Conservation (phyloP, 2,797 vertebrate genomes). For the Hozukius guyotensis region DNA sequence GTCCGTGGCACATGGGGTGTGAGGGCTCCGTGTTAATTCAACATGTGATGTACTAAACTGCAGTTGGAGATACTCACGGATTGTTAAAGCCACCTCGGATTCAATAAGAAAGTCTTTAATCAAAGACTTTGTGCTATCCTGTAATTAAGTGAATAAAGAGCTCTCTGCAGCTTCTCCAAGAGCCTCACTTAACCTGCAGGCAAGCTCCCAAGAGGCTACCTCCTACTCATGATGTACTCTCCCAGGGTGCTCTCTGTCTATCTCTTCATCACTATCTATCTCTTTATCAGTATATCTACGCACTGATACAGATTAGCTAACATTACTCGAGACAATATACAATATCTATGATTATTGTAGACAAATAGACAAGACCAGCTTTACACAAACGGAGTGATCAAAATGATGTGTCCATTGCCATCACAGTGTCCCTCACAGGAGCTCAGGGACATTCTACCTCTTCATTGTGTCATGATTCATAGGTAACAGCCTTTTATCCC, state of each 20-base stretch:
- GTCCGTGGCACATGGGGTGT: not conserved
- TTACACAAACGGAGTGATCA: not conserved
- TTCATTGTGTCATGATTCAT: not conserved
- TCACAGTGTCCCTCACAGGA: not conserved
- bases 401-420: not conserved
- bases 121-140: conserved; percentile 62
- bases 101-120: conserved; percentile 66
- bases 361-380: not conserved
- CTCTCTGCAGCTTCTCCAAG: conserved; percentile 55
- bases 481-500: not conserved
- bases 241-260: conserved; percentile 38
- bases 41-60: not conserved
- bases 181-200: conserved; percentile 75
- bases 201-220: conserved; percentile 67
- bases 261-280: too few species aligned
- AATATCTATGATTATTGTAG: not conserved
- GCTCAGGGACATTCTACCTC: not conserved
- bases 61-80: not conserved
- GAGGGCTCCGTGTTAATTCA: not conserved
- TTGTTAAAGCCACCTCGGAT: conserved; percentile 34
- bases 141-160: conserved; percentile 75
- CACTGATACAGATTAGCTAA: not conserved
- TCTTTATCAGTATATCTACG: conserved; percentile 12
- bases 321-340: not conserved
- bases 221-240: conserved; percentile 66